Evolutionary conservation across 23 tunicate genomes (phyloP), one percentile per base, ranked within the genome.

Genomic region (Phallusia fumigata): DNA sequence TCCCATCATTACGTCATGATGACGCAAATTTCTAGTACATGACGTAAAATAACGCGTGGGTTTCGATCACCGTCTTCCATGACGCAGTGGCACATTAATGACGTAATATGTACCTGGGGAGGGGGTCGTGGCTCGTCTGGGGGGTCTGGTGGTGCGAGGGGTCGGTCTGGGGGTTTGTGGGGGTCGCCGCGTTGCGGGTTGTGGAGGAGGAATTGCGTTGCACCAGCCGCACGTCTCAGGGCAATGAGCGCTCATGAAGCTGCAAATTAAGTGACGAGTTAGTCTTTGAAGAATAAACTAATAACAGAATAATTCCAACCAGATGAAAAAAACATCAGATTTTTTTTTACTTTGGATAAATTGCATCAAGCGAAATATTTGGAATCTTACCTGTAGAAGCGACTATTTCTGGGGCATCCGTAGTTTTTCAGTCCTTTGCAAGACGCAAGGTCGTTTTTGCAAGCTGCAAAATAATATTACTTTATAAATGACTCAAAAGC

Each of bases 221-320:
- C 95, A 90, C 82, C 76, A 84, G 18, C 84, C 84, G 77, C 95
- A 90, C 32, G 89, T 81, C 30, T 45, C 31, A 8, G 95, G 95
- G 53, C 95, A 90, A 31, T 90, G 86, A 31, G 84, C 81, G 33
- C 95, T 85, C 95, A 90, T 90, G 65, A 90, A 85, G 58, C 82
- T 85, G 50, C 44, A 79, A 73, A 58, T 6, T 3, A 13, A 13
- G 16, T 40, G 10, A 40, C 5, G 47, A 40, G 5, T 40, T n/a
- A n/a, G n/a, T n/a, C n/a, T n/a, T n/a, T n/a, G n/a, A n/a, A n/a
- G n/a, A n/a, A n/a, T n/a, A n/a, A n/a, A n/a, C n/a, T n/a, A n/a
- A n/a, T n/a, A n/a, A n/a, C n/a, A n/a, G n/a, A n/a, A n/a, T n/a
- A n/a, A n/a, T n/a, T n/a, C n/a, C n/a, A n/a, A n/a, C n/a, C n/a